Conservation (phyloP, 2,888 invertebrate species). For the Apomyelois bistriatella region DNA sequence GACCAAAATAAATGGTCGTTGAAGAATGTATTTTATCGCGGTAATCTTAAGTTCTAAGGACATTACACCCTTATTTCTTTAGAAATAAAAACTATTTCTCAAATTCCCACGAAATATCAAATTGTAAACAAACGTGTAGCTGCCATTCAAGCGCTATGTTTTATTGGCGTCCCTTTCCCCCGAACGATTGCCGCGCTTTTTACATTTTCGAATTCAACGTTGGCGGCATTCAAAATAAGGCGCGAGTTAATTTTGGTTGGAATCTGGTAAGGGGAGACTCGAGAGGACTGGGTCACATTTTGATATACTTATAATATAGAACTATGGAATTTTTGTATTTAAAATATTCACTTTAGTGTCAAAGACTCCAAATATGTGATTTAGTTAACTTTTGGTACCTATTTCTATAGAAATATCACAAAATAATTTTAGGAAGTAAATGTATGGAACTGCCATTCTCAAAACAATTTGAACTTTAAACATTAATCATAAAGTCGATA, state of each 20-base stretch:
- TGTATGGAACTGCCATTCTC: slow-evolving; percentile 47
- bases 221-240: slow-evolving; percentile 76
- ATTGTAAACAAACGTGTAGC: slow-evolving; percentile 73
- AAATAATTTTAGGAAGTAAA: slow-evolving; percentile 63
- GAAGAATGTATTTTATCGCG: slow-evolving; percentile 52
- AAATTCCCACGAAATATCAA: slow-evolving; percentile 60
- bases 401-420: slow-evolving; percentile 43
- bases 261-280: slow-evolving; percentile 60
- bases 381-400: slow-evolving; percentile 36
- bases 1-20: background rate
- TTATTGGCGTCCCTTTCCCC: slow-evolving; percentile 77
- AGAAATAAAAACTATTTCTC: slow-evolving; percentile 73
- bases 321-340: slow-evolving; percentile 37
- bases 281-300: slow-evolving; percentile 67
- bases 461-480: slow-evolving; percentile 29
- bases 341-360: slow-evolving; percentile 41
- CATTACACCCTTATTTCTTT: slow-evolving; percentile 56
- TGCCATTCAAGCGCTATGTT: slow-evolving; percentile 69
- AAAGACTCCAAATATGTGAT: slow-evolving; percentile 30
- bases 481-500: slow-evolving; percentile 23
- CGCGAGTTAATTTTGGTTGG: slow-evolving; percentile 72
- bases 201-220: slow-evolving; percentile 68
- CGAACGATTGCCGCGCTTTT: slow-evolving; percentile 74
- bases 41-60: slow-evolving; percentile 46
- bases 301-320: slow-evolving; percentile 72